phyloP scores from a whole-genome alignment of 2,888 invertebrate genomes.

The Tuta absoluta region DNA sequence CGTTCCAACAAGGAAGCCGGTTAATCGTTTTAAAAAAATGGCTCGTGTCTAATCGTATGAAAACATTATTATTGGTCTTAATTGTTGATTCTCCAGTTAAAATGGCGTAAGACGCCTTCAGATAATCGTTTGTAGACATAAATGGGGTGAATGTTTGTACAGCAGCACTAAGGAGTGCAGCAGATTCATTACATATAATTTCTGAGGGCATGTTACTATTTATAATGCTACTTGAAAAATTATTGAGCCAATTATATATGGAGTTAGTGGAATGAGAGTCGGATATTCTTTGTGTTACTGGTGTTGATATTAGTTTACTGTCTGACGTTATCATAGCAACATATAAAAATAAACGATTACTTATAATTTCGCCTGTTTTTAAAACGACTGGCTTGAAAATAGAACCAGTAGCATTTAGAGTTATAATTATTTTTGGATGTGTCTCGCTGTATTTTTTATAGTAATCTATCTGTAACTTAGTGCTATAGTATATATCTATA shows the following conservation, averaged over 20 bases:
- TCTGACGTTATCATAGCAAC: background rate
- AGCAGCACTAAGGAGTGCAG: background rate
- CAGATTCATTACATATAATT: background rate
- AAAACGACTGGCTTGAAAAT: background rate
- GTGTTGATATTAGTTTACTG: background rate
- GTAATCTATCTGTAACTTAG: background rate
- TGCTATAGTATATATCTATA: background rate
- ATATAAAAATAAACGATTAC: background rate
- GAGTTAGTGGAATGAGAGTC: background rate
- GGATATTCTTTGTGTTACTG: background rate
- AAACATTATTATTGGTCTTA: background rate
- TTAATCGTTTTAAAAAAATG: background rate
- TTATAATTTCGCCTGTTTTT: background rate
- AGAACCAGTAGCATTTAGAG: background rate
- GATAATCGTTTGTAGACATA: background rate
- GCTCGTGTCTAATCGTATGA: background rate
- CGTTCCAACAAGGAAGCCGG: background rate
- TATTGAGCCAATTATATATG: background rate
- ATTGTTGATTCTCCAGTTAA: background rate
- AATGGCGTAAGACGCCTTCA: background rate
- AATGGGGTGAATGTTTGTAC: background rate
- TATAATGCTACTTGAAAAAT: background rate
- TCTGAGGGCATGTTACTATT: background rate
- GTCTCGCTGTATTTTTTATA: background rate
- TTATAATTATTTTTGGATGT: background rate